These are phyloP conservation scores for Halichoeres trimaculatus DNA, from an alignment of 2,113 vertebrate genomes.

Conservation along the genomic window DNA sequence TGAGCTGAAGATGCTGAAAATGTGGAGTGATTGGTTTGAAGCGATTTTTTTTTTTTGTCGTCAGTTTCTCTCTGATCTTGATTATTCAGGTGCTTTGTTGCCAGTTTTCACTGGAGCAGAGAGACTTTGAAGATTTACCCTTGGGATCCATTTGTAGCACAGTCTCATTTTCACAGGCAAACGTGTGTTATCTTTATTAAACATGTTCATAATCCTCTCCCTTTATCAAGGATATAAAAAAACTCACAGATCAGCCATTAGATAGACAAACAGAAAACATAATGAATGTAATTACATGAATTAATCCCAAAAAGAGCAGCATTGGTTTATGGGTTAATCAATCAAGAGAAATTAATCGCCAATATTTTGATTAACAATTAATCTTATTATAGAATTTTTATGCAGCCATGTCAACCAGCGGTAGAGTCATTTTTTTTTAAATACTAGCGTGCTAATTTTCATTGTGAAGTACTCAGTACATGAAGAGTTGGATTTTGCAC, in stretches of 20 bases:
- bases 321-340: too few relatives aligned
- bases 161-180: conserved; percentile 15
- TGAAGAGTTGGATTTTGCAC: too few relatives aligned
- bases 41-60: background rate
- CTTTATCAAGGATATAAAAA: background rate
- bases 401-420: too few relatives aligned
- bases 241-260: background rate
- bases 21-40: background rate
- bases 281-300: too few relatives aligned
- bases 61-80: background rate
- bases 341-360: too few relatives aligned
- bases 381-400: too few relatives aligned
- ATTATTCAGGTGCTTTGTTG: background rate
- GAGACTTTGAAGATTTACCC: background rate
- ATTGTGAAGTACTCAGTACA: too few relatives aligned
- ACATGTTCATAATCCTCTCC: background rate
- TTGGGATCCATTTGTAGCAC: background rate
- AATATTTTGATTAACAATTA: too few relatives aligned
- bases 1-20: background rate
- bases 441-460: too few relatives aligned
- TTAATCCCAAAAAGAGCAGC: too few relatives aligned
- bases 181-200: background rate
- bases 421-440: too few relatives aligned
- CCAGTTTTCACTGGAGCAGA: background rate
- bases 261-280: background rate